Conservation (phyloP, 2,888 invertebrate species). For the Drosophila lacicola region DNA sequence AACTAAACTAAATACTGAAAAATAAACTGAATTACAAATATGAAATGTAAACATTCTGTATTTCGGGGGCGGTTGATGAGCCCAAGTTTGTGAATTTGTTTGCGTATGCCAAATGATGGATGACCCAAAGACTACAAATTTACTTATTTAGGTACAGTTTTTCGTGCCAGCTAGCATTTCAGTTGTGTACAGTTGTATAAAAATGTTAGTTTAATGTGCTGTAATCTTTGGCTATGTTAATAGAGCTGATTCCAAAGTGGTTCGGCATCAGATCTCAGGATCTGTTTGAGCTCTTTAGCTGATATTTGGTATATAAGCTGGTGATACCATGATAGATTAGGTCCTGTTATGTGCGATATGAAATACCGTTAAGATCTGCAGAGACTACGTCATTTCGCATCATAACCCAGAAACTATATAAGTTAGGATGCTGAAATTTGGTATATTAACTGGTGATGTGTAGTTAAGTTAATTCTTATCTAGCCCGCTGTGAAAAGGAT, state of each 20-base stretch:
- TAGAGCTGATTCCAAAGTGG: too few species aligned
- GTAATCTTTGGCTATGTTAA: background rate
- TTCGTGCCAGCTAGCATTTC: background rate
- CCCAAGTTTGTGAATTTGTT: constrained; percentile 10
- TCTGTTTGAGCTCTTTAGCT: background rate
- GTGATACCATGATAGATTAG: too few species aligned
- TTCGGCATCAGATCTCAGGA: background rate
- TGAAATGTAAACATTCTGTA: constrained; percentile 39
- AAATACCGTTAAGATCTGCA: too few species aligned
- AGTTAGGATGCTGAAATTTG: background rate
- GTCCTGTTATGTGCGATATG: too few species aligned
- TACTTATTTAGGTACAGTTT: background rate
- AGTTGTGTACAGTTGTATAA: background rate
- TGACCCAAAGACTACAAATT: constrained; percentile 11
- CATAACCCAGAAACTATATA: background rate
- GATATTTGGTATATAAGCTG: too few species aligned
- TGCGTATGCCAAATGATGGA: constrained; percentile 23
- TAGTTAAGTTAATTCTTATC: too few species aligned
- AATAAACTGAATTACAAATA: constrained; percentile 57
- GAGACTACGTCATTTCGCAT: too few species aligned
- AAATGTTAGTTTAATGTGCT: too few species aligned
- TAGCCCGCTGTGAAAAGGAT: too few species aligned
- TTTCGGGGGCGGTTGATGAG: background rate
- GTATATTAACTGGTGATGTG: too few species aligned
- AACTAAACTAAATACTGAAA: constrained; percentile 25